Conservation (phyloP, 2,888 invertebrate genomes). For the Drosophila demipolita region DNA sequence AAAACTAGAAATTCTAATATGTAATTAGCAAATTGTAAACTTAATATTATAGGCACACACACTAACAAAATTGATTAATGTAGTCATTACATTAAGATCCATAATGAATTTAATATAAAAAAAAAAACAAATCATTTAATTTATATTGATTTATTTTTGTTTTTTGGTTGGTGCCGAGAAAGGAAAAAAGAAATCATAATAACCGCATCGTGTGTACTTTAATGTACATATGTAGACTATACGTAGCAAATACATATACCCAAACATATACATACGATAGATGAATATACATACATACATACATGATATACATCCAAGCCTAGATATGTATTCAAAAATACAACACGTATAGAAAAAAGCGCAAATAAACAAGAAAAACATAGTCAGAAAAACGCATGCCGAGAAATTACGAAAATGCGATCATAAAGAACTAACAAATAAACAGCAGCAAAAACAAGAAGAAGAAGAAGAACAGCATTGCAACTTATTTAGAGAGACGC, state of each 20-base stretch:
- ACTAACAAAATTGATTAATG: slow-evolving; percentile 8
- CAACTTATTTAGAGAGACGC: slow-evolving; percentile 45
- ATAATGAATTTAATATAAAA: slow-evolving; percentile 49
- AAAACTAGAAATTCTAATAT: slow-evolving; percentile 58
- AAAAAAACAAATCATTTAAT: neutral
- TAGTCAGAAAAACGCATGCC: slow-evolving; percentile 40
- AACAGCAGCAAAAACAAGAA: slow-evolving; percentile 13
- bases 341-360: slow-evolving; percentile 46
- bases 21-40: slow-evolving; percentile 75
- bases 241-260: slow-evolving; percentile 14
- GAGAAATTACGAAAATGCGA: slow-evolving; percentile 23
- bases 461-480: slow-evolving; percentile 21
- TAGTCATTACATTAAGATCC: slow-evolving; percentile 45
- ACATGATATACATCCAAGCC: slow-evolving; percentile 30
- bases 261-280: slow-evolving; percentile 33
- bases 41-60: slow-evolving; percentile 51
- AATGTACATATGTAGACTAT: slow-evolving; percentile 51
- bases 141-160: slow-evolving; percentile 4
- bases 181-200: slow-evolving; percentile 1
- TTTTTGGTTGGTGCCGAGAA: slow-evolving; percentile 8
- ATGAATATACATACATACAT: slow-evolving; percentile 33
- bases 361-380: slow-evolving; percentile 51
- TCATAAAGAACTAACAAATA: slow-evolving; percentile 14
- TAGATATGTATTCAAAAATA: slow-evolving; percentile 27
- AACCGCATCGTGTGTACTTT: slow-evolving; percentile 45